Evolutionary conservation across 1,140 invertebrate species (phyloP), one percentile per base, ranked within the genome.

Genomic region (Akabosia matsudoensis): DNA sequence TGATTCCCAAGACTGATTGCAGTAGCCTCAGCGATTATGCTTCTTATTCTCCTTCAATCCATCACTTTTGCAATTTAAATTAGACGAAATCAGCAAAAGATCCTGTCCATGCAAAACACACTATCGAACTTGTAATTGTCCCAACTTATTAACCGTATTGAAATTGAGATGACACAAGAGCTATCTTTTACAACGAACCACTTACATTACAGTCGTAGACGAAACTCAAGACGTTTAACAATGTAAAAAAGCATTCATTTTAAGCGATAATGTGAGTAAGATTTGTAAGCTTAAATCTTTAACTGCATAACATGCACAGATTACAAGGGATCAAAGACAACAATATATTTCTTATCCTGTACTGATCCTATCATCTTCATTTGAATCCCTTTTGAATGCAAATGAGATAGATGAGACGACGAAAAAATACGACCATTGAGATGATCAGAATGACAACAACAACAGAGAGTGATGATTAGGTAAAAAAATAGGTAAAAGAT

Each of bases 51-150:
- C 54, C 24, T 24, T 22, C 22, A 56, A 56, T 56, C 54, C 24
- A 56, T 56, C 54, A n/a, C n/a, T n/a, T n/a, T 56, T 56, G n/a
- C 54, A 56, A 56, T 56, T 56, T 56, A 56, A 56, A 56, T 56
- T 56, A 56, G 54, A n/a, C 54, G 18, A 7, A 45, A 45, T 22
- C 54, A 16, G 54, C 54, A 56, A 56, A 7, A 56, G n/a, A 56
- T 3, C 14, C 4, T 45, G 18, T 45, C 18, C 18, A 10, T 45
- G 37, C 37, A 45, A 10, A 45, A 10, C 18, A 45, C 18, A 45
- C 18, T 18, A 10, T 45, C 37, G 7, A n/a, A n/a, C n/a, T n/a
- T n/a, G n/a, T n/a, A n/a, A n/a, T 45, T 18, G 37, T 45, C 37
- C 37, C 7, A 7, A 10, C 37, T 45, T 45, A 10, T 45, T 45